Percentiles rank a stretch among this genome's conserved stretches.
phyloP scores from a whole-genome alignment of 1,140 invertebrate species.

The Gryllus bimaculatus region DNA sequence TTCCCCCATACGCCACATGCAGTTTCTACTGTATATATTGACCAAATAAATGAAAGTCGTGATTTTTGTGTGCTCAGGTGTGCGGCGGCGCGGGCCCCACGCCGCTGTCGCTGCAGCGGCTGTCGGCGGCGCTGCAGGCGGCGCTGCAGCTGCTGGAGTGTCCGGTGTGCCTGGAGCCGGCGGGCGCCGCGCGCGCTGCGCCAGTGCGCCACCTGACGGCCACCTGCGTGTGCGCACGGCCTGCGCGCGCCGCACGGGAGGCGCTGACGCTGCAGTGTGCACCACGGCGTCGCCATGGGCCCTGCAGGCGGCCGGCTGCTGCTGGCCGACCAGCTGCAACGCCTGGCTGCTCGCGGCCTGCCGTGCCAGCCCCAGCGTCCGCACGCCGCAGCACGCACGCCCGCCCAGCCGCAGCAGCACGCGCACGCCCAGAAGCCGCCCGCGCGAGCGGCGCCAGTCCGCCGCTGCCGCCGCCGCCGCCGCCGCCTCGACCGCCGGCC shows the following conservation, averaged over 20 bases:
- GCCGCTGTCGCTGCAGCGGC: conserved; percentile 39
- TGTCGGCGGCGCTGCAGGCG: conserved; percentile 38
- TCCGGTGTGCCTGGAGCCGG: conserved; percentile 47
- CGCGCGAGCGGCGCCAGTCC: too few species aligned
- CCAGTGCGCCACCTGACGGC: conserved; percentile 58
- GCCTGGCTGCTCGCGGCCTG: background rate
- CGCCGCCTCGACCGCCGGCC: background rate
- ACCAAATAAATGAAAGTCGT: too few species aligned
- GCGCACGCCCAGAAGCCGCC: background rate
- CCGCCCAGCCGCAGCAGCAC: too few species aligned
- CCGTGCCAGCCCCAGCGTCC: background rate
- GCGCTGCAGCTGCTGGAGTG: conserved; percentile 49
- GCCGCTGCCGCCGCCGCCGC: too few species aligned
- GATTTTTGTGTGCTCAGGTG: conserved; percentile 30
- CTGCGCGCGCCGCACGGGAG: conserved; percentile 45
- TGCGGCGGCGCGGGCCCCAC: conserved; percentile 43
- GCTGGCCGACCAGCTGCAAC: conserved; percentile 37
- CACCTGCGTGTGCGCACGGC: conserved; percentile 51
- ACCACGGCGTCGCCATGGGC: conserved; percentile 38
- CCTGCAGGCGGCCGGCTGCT: conserved; percentile 44
- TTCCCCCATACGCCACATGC: too few species aligned
- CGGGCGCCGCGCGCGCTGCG: conserved; percentile 47
- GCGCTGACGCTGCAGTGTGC: conserved; percentile 52
- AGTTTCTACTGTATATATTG: too few species aligned
- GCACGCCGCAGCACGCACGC: background rate